A percentile compares a stretch with the other conserved stretches of the same genome.
Conservation (phyloP, 1,140 invertebrate species). For the Scaptomyza pallida region DNA sequence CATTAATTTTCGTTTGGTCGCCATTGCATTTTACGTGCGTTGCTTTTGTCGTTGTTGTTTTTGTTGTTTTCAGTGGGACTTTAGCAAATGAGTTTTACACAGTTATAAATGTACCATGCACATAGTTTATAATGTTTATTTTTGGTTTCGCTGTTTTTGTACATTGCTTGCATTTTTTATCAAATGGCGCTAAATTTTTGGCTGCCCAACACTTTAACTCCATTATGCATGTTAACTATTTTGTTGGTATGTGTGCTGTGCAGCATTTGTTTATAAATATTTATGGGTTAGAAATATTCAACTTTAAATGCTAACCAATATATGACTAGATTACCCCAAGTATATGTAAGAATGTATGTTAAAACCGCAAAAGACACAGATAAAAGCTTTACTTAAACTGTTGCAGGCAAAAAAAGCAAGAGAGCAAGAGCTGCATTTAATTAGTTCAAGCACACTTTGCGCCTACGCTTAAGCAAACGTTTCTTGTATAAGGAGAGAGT, state of each 20-base stretch:
- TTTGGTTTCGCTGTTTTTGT: constrained; percentile 25
- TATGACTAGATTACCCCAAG: no score
- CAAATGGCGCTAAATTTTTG: constrained; percentile 58
- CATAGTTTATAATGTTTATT: constrained; percentile 66
- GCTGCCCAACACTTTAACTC: constrained; percentile 51
- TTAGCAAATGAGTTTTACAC: constrained; percentile 69
- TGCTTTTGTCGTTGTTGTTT: constrained; percentile 1
- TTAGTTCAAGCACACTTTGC: background rate
- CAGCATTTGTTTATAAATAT: constrained; percentile 29
- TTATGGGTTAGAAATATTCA: background rate
- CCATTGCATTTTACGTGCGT: constrained; percentile 23
- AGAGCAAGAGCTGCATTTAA: constrained; percentile 1
- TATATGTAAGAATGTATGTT: constrained; percentile 48
- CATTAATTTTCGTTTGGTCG: constrained; percentile 76
- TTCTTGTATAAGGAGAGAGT: background rate
- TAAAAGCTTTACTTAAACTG: background rate
- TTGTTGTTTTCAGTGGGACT: constrained; percentile 46
- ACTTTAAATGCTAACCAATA: no score
- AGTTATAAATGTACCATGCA: constrained; percentile 34
- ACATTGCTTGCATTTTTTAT: constrained; percentile 72
- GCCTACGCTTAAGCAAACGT: background rate
- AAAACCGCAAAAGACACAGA: constrained; percentile 11
- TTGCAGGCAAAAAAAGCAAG: background rate
- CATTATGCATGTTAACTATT: constrained; percentile 11
- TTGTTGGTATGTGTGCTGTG: constrained; percentile 13